Conservation (phyloP, 1,140 invertebrate genomes). For the Muscidifurax raptorellus region DNA sequence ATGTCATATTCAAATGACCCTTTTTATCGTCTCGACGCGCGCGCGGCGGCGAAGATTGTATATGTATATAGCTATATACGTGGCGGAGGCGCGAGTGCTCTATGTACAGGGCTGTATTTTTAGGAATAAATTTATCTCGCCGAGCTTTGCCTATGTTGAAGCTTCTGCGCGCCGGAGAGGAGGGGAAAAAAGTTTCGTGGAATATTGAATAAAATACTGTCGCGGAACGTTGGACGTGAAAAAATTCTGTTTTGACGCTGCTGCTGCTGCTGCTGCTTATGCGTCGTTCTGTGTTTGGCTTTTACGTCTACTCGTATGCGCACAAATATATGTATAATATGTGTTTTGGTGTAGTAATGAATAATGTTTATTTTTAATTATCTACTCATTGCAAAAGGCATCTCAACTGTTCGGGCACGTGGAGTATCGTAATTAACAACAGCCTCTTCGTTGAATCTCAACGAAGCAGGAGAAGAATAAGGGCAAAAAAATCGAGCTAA, state of each 20-base stretch:
- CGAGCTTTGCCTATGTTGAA: background rate
- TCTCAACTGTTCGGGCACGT: background rate
- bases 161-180: background rate
- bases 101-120: constrained; percentile 6
- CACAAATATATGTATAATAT: too few relatives aligned
- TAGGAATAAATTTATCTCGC: constrained; percentile 26
- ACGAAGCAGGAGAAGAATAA: background rate
- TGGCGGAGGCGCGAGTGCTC: background rate
- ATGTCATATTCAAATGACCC: constrained; percentile 41
- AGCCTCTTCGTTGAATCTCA: background rate
- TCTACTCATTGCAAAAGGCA: background rate
- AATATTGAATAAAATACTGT: constrained; percentile 9
- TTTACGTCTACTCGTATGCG: too few relatives aligned
- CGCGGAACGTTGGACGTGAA: background rate
- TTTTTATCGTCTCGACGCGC: constrained; percentile 32
- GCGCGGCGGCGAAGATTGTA: background rate
- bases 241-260: background rate
- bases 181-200: background rate
- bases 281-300: too few relatives aligned
- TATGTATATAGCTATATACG: background rate
- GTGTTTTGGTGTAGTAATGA: too few relatives aligned
- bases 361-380: too few relatives aligned
- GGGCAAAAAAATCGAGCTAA: background rate
- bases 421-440: background rate
- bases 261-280: too few relatives aligned